A percentile compares a stretch with the other conserved stretches of the same genome.
phyloP scores from a whole-genome alignment of 2,888 invertebrate species.

The Fragum fragum region DNA sequence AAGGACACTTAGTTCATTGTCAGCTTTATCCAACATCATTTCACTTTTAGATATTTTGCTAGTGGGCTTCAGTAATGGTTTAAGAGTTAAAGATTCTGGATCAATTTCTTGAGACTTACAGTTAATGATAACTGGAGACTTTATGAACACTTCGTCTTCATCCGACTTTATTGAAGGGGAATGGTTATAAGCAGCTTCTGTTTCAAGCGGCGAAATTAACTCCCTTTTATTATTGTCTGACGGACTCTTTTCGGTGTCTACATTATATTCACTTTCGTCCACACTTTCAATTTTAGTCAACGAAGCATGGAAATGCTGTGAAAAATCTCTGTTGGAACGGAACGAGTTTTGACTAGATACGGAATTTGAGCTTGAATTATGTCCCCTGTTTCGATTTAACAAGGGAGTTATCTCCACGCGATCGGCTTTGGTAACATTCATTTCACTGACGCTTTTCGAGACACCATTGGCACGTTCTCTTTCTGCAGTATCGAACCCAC shows the following conservation, averaged over 20 bases:
- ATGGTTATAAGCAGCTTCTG: constrained; percentile 14
- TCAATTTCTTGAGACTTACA: constrained; percentile 29
- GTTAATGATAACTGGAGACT: neutral
- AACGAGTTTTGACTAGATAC: constrained; percentile 14
- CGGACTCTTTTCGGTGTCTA: neutral
- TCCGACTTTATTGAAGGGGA: constrained; percentile 49
- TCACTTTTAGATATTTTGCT: constrained; percentile 67
- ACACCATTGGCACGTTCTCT: constrained; percentile 40
- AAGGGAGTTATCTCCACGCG: constrained; percentile 46
- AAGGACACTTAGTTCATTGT: neutral
- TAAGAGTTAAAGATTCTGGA: constrained; percentile 38
- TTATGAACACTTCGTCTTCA: constrained; percentile 44
- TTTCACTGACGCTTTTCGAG: constrained; percentile 57
- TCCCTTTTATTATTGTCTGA: neutral
- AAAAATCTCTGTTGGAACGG: neutral
- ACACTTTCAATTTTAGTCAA: constrained; percentile 67
- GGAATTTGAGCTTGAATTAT: constrained; percentile 24
- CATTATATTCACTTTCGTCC: constrained; percentile 45
- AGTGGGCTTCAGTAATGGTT: constrained; percentile 47
- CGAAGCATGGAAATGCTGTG: constrained; percentile 51
- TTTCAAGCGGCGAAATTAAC: constrained; percentile 1
- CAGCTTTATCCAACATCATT: constrained; percentile 41
- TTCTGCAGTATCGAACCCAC: constrained; percentile 51
- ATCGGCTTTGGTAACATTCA: constrained; percentile 36
- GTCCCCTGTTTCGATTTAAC: constrained; percentile 4